Evolutionary conservation across 1,140 invertebrate species (phyloP), one percentile per base, ranked within the genome.

Genomic region (Pteromalus puparum): DNA sequence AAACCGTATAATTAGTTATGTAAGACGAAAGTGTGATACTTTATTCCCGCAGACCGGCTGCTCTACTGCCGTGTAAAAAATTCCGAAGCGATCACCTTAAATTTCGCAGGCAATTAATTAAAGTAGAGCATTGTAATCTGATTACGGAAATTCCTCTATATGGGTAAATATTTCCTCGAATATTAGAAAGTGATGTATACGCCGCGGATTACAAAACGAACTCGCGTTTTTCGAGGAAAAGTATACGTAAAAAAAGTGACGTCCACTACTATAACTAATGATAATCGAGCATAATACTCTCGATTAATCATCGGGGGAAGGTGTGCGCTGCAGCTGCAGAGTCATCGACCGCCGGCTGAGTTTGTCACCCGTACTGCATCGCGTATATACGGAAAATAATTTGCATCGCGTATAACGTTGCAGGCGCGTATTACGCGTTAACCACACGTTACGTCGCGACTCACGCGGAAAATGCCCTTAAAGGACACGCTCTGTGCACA

Each of bases 21-120:
- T 79, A 85, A 85, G 80, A 82, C 38, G 84, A 85, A 85, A 82
- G 84, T 77, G 67, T 72, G 84, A 85, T 82, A 79, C 78, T 73
- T 82, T 28, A 61, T 78, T 72, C 75, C n/a, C 73, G n/a, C n/a
- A n/a, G n/a, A n/a, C n/a, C n/a, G n/a, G 53, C 72, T 34, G 30
- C 4, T 34, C 68, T 77, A 5, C 2, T 65, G 30, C 13, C 6
- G 5, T 24, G 13, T 18, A n/a, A 79, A 48, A 48, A 81, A 81
- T 81, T 34, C 30, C 3, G 61, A 5, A 72, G 26, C 24, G 38
- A 24, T 24, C 61, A 67, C 12, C 30, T 30, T 10, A 24, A n/a
- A 68, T 38, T 28, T 81, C 68, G 21, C 34, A 26, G 24, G 9
- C 42, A 70, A 46, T 70, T 70, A 70, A 81, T 68, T n/a, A 28